Evolutionary conservation across 2,113 vertebrate species (phyloP).

Genomic region (Chloroceryle aenea): DNA sequence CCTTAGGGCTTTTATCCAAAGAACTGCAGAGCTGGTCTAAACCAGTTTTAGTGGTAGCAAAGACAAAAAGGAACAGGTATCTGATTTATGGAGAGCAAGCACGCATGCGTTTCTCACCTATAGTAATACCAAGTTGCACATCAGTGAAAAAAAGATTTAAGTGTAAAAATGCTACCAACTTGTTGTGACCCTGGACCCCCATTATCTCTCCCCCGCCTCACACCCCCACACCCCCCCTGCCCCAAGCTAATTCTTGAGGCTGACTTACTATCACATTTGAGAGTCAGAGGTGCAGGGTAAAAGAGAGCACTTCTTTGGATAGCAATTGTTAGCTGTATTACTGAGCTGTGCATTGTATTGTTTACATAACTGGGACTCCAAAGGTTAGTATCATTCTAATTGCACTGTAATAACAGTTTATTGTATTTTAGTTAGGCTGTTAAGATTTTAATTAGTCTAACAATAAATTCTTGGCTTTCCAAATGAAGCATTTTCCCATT

Average conservation of each 20-base stretch:
- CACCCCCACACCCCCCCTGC: too few relatives aligned
- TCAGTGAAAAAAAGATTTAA: neutral
- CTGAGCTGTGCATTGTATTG: neutral
- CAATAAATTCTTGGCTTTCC: neutral
- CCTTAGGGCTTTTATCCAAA: neutral
- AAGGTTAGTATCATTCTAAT: neutral
- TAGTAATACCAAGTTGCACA: neutral
- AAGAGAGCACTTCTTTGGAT: rapidly evolving
- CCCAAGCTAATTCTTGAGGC: neutral
- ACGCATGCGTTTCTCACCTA: neutral
- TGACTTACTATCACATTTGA: neutral
- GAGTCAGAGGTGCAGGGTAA: neutral
- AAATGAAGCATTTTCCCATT: neutral
- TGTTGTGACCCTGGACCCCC: rapidly evolving
- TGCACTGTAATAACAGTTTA: neutral
- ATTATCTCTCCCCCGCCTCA: too few relatives aligned
- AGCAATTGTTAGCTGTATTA: neutral
- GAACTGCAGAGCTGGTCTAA: neutral
- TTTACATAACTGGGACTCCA: neutral
- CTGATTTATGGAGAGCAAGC: rapidly evolving
- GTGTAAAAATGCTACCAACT: neutral
- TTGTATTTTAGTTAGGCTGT: constrained; percentile 2
- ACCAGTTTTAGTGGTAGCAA: neutral
- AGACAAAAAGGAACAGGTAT: neutral
- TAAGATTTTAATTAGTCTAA: constrained; percentile 29